Evolutionary conservation across 2,888 invertebrate species (phyloP).

Genomic region (Branchinecta sandiegonensis): DNA sequence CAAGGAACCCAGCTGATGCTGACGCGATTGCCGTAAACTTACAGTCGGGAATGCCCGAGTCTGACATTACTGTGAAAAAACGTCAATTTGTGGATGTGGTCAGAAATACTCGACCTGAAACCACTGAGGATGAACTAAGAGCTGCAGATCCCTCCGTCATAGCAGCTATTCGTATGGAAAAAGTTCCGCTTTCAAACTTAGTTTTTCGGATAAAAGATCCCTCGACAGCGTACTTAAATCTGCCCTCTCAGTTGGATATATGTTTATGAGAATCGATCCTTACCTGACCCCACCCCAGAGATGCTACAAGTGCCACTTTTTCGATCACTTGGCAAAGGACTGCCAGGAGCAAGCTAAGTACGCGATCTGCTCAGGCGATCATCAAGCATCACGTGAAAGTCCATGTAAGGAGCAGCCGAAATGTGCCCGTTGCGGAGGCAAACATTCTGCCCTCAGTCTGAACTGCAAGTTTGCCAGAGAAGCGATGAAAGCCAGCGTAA

Average conservation of each 20-base stretch:
- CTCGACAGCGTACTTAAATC: neutral
- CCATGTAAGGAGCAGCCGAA: neutral
- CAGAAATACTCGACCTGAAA: neutral
- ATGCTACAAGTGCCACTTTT: neutral
- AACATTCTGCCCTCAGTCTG: neutral
- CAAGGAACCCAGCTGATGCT: neutral
- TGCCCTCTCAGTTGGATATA: neutral
- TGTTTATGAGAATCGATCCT: neutral
- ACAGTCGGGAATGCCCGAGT: neutral
- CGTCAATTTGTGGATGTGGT: neutral
- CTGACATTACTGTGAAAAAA: neutral
- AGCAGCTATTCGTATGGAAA: neutral
- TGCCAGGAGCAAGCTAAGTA: neutral
- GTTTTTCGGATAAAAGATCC: neutral
- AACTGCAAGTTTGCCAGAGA: neutral
- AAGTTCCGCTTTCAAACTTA: neutral
- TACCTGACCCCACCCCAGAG: neutral
- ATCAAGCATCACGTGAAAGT: neutral
- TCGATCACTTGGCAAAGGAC: neutral
- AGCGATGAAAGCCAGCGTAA: neutral
- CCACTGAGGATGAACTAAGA: neutral
- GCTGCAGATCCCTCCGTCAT: neutral
- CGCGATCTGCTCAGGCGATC: neutral
- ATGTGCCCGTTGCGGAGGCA: neutral
- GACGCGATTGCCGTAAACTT: neutral